These are phyloP conservation scores for Athrips mouffetella DNA, from an alignment of 2,888 invertebrate genomes.

Conservation along the genomic window DNA sequence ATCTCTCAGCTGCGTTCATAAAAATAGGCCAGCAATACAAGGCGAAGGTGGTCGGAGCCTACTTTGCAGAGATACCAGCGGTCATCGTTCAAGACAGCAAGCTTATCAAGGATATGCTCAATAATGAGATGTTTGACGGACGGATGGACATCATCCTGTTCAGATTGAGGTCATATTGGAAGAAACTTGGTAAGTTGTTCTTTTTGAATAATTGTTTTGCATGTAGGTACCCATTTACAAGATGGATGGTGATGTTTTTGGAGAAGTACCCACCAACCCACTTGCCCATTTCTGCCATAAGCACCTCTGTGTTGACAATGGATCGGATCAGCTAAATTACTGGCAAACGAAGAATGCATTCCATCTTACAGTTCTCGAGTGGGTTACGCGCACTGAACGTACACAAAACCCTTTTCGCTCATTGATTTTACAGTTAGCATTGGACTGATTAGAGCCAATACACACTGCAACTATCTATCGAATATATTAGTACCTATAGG, in stretches of 20 bases:
- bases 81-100: slow-evolving; percentile 75
- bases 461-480: too few relatives aligned
- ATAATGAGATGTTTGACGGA: slow-evolving; percentile 80
- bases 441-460: too few relatives aligned
- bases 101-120: slow-evolving; percentile 77
- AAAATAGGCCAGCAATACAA: slow-evolving; percentile 77
- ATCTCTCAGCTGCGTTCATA: slow-evolving; percentile 68
- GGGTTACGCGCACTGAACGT: too few relatives aligned
- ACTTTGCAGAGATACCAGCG: slow-evolving; percentile 68
- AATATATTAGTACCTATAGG: too few relatives aligned
- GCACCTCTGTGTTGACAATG: too few relatives aligned
- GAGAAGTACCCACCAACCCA: too few relatives aligned
- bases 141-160: slow-evolving; percentile 69
- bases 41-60: slow-evolving; percentile 78
- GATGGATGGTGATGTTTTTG: neutral
- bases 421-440: too few relatives aligned
- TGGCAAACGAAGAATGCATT: too few relatives aligned
- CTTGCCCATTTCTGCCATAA: too few relatives aligned
- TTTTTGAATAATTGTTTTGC: neutral
- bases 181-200: slow-evolving; percentile 62
- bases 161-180: slow-evolving; percentile 74
- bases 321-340: too few relatives aligned
- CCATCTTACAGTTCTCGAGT: too few relatives aligned
- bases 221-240: neutral
- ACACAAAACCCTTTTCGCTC: too few relatives aligned